phyloP scores from a whole-genome alignment of 2,113 vertebrate genomes.

The Pandion haliaetus region DNA sequence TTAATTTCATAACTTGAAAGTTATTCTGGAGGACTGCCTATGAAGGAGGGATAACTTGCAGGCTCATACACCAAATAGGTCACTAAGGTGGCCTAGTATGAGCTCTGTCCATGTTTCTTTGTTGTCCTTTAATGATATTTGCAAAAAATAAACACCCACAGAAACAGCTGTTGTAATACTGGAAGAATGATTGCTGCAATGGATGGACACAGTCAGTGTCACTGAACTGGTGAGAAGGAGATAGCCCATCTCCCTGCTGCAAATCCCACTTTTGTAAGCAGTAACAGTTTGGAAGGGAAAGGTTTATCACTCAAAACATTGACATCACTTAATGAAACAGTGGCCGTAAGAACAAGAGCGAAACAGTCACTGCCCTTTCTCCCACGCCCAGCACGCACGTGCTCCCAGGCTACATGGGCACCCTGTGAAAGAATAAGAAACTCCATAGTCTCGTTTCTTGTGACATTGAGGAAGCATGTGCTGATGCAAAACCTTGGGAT shows the following conservation, averaged over 20 bases:
- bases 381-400: accelerated
- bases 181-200: not conserved
- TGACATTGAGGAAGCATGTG: not conserved
- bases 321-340: not conserved
- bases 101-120: not conserved
- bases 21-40: not conserved
- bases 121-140: not conserved
- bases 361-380: not conserved
- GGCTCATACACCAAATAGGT: not conserved
- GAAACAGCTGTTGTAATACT: not conserved
- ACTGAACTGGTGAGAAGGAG: not conserved
- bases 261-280: not conserved
- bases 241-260: not conserved
- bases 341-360: not conserved
- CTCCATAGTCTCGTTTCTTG: not conserved
- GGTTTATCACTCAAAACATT: not conserved
- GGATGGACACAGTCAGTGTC: not conserved
- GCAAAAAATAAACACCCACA: not conserved
- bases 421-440: not conserved
- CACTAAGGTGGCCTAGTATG: not conserved
- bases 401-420: not conserved
- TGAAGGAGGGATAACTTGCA: not conserved
- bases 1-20: not conserved
- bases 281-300: not conserved
- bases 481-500: accelerated